Evolutionary conservation across 2,797 vertebrate species (phyloP).

Genomic region (Parauchenoglanis ngamensis): DNA sequence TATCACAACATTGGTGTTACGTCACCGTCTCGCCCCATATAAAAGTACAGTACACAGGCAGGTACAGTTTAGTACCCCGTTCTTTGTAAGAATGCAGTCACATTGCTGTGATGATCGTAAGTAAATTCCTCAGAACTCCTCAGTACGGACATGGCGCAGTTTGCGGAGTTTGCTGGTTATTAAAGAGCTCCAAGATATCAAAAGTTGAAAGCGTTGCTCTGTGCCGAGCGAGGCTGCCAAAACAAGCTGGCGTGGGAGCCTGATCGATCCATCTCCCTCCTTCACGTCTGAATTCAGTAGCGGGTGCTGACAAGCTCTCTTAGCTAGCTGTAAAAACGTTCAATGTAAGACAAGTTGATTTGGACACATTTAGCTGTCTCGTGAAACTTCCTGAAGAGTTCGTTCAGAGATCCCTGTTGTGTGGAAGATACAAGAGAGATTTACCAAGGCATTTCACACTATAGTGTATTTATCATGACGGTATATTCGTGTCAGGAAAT

Average conservation of each 20-base stretch:
- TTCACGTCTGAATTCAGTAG: constrained; percentile 22
- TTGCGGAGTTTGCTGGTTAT: not conserved
- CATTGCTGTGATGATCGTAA: not conserved
- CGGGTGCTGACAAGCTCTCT: constrained; percentile 27
- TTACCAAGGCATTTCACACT: not conserved
- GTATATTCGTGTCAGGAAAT: not conserved
- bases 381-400: not conserved
- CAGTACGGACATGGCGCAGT: not conserved
- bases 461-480: not conserved
- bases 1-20: not conserved
- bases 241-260: constrained; percentile 22
- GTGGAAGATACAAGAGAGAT: not conserved
- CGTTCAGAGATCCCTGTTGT: not conserved
- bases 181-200: constrained; percentile 18
- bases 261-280: constrained; percentile 31
- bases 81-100: not conserved
- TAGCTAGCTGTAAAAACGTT: constrained; percentile 29
- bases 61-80: not conserved
- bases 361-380: constrained; percentile 3
- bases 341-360: constrained; percentile 15
- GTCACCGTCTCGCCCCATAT: too few species aligned
- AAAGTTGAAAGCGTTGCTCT: constrained; percentile 4
- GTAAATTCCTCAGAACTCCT: not conserved
- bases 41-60: too few species aligned
- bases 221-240: constrained; percentile 12